A percentile compares a stretch with the other conserved stretches of the same genome.
These are phyloP conservation scores for Sardinella longiceps DNA, from an alignment of 2,797 vertebrate genomes.

Conservation along the genomic window DNA sequence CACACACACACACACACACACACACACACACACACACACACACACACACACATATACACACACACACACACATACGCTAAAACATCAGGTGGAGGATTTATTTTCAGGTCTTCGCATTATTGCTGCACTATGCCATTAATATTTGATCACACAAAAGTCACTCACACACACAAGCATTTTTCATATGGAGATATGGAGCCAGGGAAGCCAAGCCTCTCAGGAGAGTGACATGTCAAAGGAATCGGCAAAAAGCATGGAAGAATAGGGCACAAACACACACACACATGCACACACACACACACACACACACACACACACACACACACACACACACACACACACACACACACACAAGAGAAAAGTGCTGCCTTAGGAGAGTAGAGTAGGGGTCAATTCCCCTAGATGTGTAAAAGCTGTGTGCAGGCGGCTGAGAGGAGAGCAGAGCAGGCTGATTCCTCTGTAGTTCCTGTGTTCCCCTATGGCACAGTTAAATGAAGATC, in stretches of 20 bases:
- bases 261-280: background rate
- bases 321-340: background rate
- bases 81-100: constrained; percentile 8
- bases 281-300: background rate
- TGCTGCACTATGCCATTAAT: constrained; percentile 2
- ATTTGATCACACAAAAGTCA: constrained; percentile 8
- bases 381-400: background rate
- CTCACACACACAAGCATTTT: background rate
- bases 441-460: background rate
- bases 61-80: background rate
- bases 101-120: constrained; percentile 12
- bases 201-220: background rate
- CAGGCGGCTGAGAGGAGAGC: background rate
- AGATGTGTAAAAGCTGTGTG: background rate
- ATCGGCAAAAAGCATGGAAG: background rate
- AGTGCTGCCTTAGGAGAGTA: background rate
- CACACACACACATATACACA: background rate
- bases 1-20: background rate
- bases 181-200: background rate
- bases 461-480: background rate
- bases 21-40: background rate
- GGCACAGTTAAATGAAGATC: background rate
- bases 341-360: background rate
- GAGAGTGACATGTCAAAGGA: background rate
- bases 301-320: background rate